A percentile compares a stretch with the other conserved stretches of the same genome.
Conservation (phyloP, 2,888 invertebrate species). For the Phaedon cochleariae region DNA sequence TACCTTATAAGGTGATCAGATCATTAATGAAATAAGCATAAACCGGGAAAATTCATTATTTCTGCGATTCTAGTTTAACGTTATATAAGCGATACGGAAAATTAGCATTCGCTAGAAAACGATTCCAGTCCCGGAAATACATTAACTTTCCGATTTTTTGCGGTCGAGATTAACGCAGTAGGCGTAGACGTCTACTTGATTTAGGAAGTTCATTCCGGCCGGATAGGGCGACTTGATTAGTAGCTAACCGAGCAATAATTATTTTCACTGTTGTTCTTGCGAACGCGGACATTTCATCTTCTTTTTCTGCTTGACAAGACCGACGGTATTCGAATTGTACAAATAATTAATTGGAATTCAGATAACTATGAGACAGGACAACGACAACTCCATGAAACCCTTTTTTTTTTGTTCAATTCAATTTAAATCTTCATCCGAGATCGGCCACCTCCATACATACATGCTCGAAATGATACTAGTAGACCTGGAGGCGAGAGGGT, state of each 20-base stretch:
- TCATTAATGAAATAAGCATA: no score
- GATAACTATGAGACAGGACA: no score
- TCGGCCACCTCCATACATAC: no score
- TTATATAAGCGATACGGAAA: background rate
- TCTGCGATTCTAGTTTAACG: background rate
- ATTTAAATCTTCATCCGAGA: no score
- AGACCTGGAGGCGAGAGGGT: no score
- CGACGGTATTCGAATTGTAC: background rate
- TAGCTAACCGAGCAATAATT: slow-evolving; percentile 16
- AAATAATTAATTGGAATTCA: background rate
- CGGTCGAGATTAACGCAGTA: background rate
- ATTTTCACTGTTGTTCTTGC: slow-evolving; percentile 17
- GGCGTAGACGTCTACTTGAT: slow-evolving; percentile 18
- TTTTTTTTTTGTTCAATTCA: no score
- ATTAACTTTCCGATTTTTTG: slow-evolving; percentile 11
- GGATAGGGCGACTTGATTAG: slow-evolving; percentile 18
- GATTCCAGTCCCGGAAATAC: background rate
- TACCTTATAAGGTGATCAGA: no score
- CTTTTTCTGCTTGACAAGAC: background rate
- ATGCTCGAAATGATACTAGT: no score
- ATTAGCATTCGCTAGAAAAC: background rate
- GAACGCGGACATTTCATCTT: slow-evolving; percentile 11
- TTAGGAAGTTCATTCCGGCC: slow-evolving; percentile 11
- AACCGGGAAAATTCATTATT: no score
- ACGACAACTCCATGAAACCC: no score